Evolutionary conservation across 2,113 vertebrate species (phyloP).

Genomic region (Indicator indicator): DNA sequence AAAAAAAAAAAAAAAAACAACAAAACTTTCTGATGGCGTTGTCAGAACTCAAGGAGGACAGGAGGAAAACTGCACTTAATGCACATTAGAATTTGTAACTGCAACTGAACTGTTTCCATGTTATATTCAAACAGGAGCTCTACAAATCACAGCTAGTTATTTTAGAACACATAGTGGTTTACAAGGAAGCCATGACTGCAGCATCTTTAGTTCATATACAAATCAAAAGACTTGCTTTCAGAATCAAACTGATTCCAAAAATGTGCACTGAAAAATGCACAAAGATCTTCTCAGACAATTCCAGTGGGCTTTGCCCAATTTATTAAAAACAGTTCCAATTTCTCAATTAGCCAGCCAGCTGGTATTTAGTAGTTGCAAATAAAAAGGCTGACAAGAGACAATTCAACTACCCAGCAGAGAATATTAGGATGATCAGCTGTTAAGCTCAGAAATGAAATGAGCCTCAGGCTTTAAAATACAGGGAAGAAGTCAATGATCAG

Average conservation of each 20-base stretch:
- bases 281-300: conserved; percentile 46
- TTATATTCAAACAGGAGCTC: conserved; percentile 52
- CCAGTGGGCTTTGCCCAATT: conserved; percentile 59
- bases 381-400: conserved; percentile 53
- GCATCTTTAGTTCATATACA: conserved; percentile 34
- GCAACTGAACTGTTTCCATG: conserved; percentile 61
- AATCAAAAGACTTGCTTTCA: conserved; percentile 49
- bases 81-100: conserved; percentile 13
- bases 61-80: neutral
- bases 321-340: conserved; percentile 37
- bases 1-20: no score
- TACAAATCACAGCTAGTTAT: conserved; percentile 45
- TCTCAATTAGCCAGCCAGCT: conserved; percentile 64
- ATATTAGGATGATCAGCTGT: conserved; percentile 50
- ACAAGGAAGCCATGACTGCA: conserved; percentile 68
- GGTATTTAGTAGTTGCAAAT: conserved; percentile 41
- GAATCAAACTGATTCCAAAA: conserved; percentile 53
- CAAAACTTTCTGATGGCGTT: conserved; percentile 33
- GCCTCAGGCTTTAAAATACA: conserved; percentile 19
- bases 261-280: neutral
- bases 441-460: conserved; percentile 40
- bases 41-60: conserved; percentile 27
- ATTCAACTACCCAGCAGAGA: conserved; percentile 64
- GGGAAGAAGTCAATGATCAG: conserved; percentile 31
- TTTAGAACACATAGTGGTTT: conserved; percentile 23